Percentiles rank a stretch among this genome's conserved stretches.
phyloP scores from a whole-genome alignment of 2,888 invertebrate species.

The Eudasyphora cyanicolor region DNA sequence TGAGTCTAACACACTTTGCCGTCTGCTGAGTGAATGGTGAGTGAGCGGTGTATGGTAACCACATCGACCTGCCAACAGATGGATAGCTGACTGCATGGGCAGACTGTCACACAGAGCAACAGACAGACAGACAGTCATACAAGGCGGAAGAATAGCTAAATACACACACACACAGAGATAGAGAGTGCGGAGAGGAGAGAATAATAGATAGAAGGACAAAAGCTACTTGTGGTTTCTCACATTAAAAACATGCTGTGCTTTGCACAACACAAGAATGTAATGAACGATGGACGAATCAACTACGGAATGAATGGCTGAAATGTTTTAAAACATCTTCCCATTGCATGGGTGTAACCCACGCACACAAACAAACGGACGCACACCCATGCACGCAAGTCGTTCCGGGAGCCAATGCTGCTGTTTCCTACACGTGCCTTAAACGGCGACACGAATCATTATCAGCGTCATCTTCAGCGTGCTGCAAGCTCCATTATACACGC shows the following conservation, averaged over 20 bases:
- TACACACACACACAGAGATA: not conserved
- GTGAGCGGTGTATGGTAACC: slow-evolving; percentile 23
- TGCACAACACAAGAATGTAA: slow-evolving; percentile 20
- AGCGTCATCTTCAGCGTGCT: slow-evolving; percentile 6
- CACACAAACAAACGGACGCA: slow-evolving; percentile 9
- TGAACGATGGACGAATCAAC: slow-evolving; percentile 4
- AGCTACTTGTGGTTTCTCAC: slow-evolving; percentile 61
- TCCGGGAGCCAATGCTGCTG: not conserved
- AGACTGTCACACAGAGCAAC: not conserved
- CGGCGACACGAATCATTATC: slow-evolving; percentile 54
- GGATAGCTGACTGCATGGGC: not conserved
- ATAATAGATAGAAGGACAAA: slow-evolving; percentile 31
- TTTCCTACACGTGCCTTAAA: slow-evolving; percentile 59
- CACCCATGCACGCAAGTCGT: slow-evolving; percentile 7
- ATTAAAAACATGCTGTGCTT: slow-evolving; percentile 55
- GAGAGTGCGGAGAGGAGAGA: not conserved
- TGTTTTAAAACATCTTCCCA: slow-evolving; percentile 26
- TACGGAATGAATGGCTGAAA: not conserved
- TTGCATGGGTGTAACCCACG: slow-evolving; percentile 26
- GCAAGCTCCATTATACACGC: not conserved
- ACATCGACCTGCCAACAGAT: slow-evolving; percentile 25
- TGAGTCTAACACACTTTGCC: slow-evolving; percentile 32
- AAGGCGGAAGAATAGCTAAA: too few species aligned
- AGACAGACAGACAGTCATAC: not conserved
- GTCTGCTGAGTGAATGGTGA: too few species aligned